Evolutionary conservation across 1,140 invertebrate genomes (phyloP), one percentile per base, ranked within the genome.

Genomic region (Parasteatoda tepidariorum): DNA sequence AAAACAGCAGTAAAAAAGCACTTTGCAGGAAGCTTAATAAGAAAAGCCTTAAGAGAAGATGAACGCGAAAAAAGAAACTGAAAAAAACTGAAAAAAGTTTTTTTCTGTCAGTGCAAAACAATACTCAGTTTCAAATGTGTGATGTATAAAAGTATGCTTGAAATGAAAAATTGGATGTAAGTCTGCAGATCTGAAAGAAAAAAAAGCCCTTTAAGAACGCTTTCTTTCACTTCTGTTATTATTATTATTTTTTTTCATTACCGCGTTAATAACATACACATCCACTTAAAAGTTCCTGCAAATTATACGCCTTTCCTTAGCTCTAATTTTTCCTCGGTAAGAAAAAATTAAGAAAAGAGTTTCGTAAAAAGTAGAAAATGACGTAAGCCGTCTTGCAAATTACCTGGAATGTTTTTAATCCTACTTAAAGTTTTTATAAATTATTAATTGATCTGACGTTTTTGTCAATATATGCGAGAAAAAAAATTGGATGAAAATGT

Each of bases 1-100:
- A 79, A 79, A 79, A 79, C 76, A 79, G 76, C 76, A 79, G 76
- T 79, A 79, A 79, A 79, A 79, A 79, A 79, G 64, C 76, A 79
- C 76, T 79, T 79, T 79, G 76, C 76, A 59, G 68, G 76, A 13
- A 68, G 62, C 62, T 68, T 79, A 79, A 79, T 79, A 79, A 79
- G 76, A 57, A 68, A 13, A 13, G 24, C 34, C 64, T 64, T 34
- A 48, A 68, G 67, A 64, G 64, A 68, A 76, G 64, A 48, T 7
- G 34, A 70, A 48, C 24, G 67, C 15, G 22, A 9, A 41, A 73
- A 13, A 33, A 15, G 34, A 28, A 22, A 5, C 5, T 5, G 28
- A 28, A 31, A 28, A 7, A 9, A 30, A 57, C 55, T 13, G 18
- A 48, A 73, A 57, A 57, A 57, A n/a, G 22, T 22, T 31, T 22